phyloP scores from a whole-genome alignment of 2,113 vertebrate species.

The Mirza zaza region DNA sequence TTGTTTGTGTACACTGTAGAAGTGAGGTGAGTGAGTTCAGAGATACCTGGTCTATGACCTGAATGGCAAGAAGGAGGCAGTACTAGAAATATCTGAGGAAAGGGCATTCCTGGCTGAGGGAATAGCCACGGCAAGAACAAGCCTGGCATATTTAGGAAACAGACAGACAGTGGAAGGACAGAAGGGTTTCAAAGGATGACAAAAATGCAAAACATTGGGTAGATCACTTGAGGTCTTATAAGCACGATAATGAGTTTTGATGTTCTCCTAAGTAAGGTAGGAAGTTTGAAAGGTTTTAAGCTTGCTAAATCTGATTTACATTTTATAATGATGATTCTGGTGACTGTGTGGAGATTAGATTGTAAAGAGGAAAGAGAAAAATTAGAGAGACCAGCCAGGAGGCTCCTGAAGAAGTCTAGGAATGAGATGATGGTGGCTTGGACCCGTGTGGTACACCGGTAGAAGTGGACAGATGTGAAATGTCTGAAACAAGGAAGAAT shows the following conservation, averaged over 20 bases:
- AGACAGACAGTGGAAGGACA: background rate
- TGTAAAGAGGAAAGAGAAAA: background rate
- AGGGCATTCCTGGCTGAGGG: background rate
- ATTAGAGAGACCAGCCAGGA: background rate
- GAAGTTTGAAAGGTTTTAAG: background rate
- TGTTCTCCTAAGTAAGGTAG: background rate
- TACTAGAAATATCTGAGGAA: background rate
- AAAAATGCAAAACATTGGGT: background rate
- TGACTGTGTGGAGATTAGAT: background rate
- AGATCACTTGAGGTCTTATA: background rate
- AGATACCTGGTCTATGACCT: constrained; percentile 16
- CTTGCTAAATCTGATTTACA: background rate
- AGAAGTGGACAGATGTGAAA: background rate
- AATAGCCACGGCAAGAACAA: background rate
- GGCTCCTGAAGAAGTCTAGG: background rate
- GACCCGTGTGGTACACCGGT: background rate
- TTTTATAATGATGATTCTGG: background rate
- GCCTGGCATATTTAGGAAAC: background rate
- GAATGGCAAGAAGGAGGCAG: background rate
- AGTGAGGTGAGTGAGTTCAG: background rate
- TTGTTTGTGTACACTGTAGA: background rate
- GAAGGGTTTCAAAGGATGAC: background rate
- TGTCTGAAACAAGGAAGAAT: constrained; percentile 13
- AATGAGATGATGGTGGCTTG: background rate
- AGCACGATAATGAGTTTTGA: background rate